Conservation (phyloP, 2,113 vertebrate genomes). For the Mormoops blainvillei region DNA sequence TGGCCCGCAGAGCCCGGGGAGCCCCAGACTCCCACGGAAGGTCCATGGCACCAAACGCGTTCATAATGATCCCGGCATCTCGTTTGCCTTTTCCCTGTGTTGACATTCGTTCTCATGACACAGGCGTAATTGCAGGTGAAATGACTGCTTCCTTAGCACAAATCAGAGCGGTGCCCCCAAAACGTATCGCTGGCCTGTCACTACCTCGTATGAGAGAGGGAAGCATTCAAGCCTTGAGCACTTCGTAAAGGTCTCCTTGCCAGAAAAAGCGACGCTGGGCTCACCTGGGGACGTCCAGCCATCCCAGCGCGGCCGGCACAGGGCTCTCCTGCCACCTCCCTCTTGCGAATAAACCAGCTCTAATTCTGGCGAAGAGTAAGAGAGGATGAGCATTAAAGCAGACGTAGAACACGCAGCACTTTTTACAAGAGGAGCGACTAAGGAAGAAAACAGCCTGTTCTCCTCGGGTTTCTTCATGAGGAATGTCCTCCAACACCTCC, state of each 20-base stretch:
- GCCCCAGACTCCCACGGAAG: not conserved
- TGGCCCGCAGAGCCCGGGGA: not conserved
- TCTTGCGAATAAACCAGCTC: not conserved
- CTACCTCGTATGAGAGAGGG: not conserved
- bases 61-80: not conserved
- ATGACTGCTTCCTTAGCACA: not conserved
- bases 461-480: not conserved
- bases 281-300: not conserved
- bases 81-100: not conserved
- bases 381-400: not conserved
- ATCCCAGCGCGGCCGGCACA: too few species aligned
- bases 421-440: not conserved
- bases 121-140: not conserved
- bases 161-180: not conserved
- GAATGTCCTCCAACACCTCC: not conserved
- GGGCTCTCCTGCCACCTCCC: not conserved
- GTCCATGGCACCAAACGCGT: not conserved
- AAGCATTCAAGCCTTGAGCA: not conserved
- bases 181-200: not conserved
- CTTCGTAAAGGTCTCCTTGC: not conserved
- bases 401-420: not conserved
- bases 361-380: not conserved
- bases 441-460: not conserved
- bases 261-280: not conserved
- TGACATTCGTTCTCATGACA: not conserved